Conservation (phyloP, 2,797 vertebrate genomes). For the Eulemur rubriventer region DNA sequence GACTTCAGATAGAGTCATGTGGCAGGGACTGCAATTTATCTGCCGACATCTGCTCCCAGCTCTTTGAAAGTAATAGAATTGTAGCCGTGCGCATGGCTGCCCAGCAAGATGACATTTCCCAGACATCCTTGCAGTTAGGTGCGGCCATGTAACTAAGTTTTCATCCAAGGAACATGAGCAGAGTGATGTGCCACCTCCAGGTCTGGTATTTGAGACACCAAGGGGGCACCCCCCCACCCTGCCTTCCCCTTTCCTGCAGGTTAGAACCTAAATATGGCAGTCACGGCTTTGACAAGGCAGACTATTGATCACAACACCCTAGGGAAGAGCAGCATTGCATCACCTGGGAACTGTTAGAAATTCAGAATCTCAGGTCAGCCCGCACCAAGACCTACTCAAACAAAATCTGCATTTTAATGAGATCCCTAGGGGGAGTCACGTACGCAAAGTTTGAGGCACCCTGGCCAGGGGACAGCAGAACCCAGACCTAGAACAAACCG, state of each 20-base stretch:
- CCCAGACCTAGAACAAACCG: background rate
- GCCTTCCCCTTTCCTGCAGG: background rate
- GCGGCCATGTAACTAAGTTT: background rate
- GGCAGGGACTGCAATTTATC: slow-evolving; percentile 16
- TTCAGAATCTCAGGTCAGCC: background rate
- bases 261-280: background rate
- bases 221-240: rapidly evolving
- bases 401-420: background rate
- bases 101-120: background rate
- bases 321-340: background rate
- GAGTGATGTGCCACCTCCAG: background rate
- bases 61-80: background rate
- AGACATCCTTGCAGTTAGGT: background rate
- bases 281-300: no score
- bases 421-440: background rate
- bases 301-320: no score
- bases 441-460: background rate
- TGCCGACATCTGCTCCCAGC: slow-evolving; percentile 20
- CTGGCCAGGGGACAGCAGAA: background rate
- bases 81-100: background rate
- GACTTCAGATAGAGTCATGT: background rate
- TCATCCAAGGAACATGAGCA: background rate
- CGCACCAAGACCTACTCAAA: background rate
- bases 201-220: background rate
- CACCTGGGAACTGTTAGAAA: background rate